Evolutionary conservation across 2,113 vertebrate species (phyloP).

Genomic region (Muntiacus reevesi): DNA sequence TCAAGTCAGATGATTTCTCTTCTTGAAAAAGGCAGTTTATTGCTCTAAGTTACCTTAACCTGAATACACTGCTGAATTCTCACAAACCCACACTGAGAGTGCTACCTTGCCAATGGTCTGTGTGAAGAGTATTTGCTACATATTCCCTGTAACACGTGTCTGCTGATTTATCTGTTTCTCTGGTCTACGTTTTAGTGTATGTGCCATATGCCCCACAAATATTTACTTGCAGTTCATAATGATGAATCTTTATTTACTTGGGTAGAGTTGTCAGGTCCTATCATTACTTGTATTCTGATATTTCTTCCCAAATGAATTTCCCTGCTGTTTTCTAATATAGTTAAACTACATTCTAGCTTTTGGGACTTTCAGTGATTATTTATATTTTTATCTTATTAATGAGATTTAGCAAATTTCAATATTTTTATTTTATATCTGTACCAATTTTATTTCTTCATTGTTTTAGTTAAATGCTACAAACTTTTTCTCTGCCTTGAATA

Average conservation of each 20-base stretch:
- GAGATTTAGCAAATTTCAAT: neutral
- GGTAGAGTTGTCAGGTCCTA: too few relatives aligned
- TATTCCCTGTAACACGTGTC: accelerated
- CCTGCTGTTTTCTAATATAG: neutral
- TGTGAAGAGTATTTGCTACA: accelerated
- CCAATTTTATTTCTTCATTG: neutral
- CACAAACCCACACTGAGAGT: neutral
- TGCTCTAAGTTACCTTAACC: accelerated
- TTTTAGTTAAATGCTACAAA: neutral
- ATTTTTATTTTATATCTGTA: neutral
- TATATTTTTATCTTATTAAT: neutral
- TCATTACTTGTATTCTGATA: neutral
- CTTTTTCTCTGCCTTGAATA: neutral
- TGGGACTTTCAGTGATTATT: neutral
- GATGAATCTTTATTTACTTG: accelerated
- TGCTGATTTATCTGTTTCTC: accelerated
- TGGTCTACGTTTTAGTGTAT: accelerated
- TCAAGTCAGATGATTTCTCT: neutral
- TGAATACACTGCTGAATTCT: neutral
- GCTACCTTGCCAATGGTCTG: accelerated
- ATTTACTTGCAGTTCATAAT: too few relatives aligned
- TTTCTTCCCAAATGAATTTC: neutral
- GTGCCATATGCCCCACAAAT: accelerated
- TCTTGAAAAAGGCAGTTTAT: neutral
- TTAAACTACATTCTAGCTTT: neutral